Conservation (phyloP, 2,113 vertebrate species). For the Alectura lathami region DNA sequence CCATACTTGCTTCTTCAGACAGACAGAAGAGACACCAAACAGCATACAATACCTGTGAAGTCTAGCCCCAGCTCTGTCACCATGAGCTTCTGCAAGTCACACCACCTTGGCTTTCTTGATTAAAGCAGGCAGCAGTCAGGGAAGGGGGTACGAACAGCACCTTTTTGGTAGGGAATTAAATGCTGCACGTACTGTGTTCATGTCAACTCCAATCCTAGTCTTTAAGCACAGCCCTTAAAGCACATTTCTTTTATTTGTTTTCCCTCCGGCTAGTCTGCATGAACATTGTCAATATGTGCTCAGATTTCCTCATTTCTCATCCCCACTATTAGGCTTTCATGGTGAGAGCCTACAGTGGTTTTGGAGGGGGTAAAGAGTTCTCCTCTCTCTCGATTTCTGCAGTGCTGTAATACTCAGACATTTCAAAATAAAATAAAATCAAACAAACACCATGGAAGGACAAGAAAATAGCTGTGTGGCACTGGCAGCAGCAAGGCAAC, state of each 20-base stretch:
- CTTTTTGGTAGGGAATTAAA: not conserved
- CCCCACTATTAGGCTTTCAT: not conserved
- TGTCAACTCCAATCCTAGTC: not conserved
- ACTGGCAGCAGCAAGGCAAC: not conserved
- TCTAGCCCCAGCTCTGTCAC: not conserved
- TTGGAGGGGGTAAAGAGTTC: accelerated
- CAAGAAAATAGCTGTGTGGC: not conserved
- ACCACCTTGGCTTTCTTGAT: not conserved
- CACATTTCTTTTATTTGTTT: not conserved
- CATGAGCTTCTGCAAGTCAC: not conserved
- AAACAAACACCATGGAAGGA: not conserved
- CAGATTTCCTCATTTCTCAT: not conserved
- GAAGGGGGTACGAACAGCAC: not conserved
- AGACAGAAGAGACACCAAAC: not conserved
- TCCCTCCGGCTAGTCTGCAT: not conserved
- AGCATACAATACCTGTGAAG: not conserved
- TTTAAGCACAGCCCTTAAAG: not conserved
- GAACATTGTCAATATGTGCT: accelerated
- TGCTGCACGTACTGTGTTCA: not conserved
- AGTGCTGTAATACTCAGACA: not conserved
- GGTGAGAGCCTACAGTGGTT: not conserved
- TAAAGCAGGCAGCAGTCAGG: not conserved
- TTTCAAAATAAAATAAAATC: not conserved
- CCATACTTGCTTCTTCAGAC: not conserved
- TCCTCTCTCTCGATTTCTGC: not conserved